Base-by-base conservation (phyloP, 2,113 vertebrate species). In the Plestiodon gilberti region DNA sequence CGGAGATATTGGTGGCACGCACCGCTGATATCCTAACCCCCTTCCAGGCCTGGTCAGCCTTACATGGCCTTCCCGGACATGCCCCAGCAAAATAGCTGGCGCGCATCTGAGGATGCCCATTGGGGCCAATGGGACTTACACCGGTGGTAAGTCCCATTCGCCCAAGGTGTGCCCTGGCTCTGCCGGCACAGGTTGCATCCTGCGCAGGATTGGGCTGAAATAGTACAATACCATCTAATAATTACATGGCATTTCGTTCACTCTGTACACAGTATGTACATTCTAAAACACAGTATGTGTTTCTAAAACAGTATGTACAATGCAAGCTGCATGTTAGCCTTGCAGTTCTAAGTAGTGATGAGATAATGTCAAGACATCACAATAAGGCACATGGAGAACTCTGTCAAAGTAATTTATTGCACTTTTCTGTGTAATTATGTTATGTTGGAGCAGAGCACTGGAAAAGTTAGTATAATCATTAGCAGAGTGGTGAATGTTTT, bases 391-490 rank as follows among this genome's bases (percentile, higher is more conserved):
- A 93, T 80, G 93, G 93, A 95, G 93, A 90, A 43, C 87, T 57
- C 89, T 88, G 91, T 95, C 93, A 94, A 95, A 92, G 87, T 95
- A 96, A 96, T 92, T 93, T 90, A 95, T 87, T 86, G 78, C 92
- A 82, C 55, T 94, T 90, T 87, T 83, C 91, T 43, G 0, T 85
- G 91, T 93, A 95, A 90, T 94, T 94, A 96, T 95, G 95, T 87
- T 94, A 93, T 87, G 93, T 43, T 96, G 94, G 95, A 96, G 94
- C 89, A 81, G 90, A 94, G 88, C 61, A 85, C 93, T 96, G 96
- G 96, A 97, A 97, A 97, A 97, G 94, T 95, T 82, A 90, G 86
- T 95, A 96, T 95, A 96, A 96, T 93, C 93, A 95, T 95, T 95
- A 95, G 95, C 93, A 77, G 89, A 96, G 95, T 6, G 0, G 94